Conservation (phyloP, 1,140 invertebrate genomes). For the Tribolium madens region DNA sequence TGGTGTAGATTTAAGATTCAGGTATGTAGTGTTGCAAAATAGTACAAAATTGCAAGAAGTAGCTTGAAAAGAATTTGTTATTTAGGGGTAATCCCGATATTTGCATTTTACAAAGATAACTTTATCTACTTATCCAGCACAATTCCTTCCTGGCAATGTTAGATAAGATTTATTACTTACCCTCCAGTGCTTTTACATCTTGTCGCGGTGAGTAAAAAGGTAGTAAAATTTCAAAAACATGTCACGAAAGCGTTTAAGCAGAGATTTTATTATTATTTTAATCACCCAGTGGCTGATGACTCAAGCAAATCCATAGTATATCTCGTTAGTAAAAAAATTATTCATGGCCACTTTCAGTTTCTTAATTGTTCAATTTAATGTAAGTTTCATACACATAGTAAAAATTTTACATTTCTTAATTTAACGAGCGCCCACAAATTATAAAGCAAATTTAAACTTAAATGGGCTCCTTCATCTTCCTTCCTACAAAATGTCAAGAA, state of each 20-base stretch:
- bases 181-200: background rate
- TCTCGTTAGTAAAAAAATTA: too few species aligned
- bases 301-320: too few species aligned
- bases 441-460: conserved; percentile 36
- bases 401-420: conserved; percentile 14
- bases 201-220: background rate
- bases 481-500: conserved; percentile 27
- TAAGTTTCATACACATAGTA: background rate
- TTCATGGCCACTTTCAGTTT: too few species aligned
- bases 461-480: conserved; percentile 27
- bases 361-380: background rate
- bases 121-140: background rate
- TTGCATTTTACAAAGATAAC: background rate
- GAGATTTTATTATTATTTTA: background rate
- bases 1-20: too few species aligned
- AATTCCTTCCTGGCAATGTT: background rate
- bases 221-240: background rate
- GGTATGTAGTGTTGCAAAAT: background rate
- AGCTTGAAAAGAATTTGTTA: background rate
- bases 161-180: background rate
- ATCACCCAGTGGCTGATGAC: too few species aligned
- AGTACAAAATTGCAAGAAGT: background rate
- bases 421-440: conserved; percentile 17
- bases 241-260: background rate
- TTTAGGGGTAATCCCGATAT: background rate